phyloP scores from a whole-genome alignment of 1,140 invertebrate genomes.

The Drosophila subobscura region DNA sequence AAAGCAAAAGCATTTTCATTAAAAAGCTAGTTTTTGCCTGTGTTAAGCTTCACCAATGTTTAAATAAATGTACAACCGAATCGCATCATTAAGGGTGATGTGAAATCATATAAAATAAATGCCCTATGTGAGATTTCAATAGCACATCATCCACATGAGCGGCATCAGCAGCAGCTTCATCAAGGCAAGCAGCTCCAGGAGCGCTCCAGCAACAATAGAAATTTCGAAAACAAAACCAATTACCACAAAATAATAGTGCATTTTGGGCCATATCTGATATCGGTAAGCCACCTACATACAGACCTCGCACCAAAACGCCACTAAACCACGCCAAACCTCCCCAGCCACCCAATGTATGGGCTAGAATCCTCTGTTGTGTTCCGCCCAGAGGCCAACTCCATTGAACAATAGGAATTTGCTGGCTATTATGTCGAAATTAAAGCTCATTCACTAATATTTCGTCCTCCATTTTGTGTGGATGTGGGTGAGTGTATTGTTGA shows the following conservation, averaged over 20 bases:
- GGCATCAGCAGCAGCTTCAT: background rate
- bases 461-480: slow-evolving; percentile 1
- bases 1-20: no score
- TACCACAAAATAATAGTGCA: slow-evolving; percentile 52
- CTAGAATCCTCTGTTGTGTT: no score
- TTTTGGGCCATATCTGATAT: slow-evolving; percentile 24
- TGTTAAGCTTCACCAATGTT: no score
- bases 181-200: slow-evolving; percentile 4
- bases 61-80: no score
- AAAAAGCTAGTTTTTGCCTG: no score
- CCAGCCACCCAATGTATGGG: background rate
- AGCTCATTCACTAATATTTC: slow-evolving; percentile 49
- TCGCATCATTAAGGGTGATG: no score
- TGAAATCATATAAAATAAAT: no score
- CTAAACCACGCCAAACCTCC: background rate
- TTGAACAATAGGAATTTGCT: slow-evolving; percentile 48
- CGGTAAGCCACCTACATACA: slow-evolving; percentile 16
- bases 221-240: slow-evolving; percentile 55
- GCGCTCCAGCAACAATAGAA: slow-evolving; percentile 13
- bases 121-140: background rate
- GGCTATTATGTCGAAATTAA: slow-evolving; percentile 63
- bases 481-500: background rate
- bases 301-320: background rate
- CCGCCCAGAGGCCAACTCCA: background rate
- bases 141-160: no score